phyloP scores from a whole-genome alignment of 2,888 invertebrate species.

The Phymatocera aterrima region DNA sequence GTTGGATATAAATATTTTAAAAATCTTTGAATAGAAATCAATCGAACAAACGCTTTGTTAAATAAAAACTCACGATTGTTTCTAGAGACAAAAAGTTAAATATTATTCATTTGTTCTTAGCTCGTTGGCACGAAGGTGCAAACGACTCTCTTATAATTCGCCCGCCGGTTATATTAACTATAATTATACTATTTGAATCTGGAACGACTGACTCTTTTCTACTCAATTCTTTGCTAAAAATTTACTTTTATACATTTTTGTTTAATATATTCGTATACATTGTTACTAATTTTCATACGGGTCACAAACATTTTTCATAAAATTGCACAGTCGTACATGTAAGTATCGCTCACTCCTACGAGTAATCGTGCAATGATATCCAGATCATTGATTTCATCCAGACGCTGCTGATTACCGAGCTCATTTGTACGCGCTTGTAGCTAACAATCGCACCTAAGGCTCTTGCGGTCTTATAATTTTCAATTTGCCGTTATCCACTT shows the following conservation, averaged over 20 bases:
- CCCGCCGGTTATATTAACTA: not conserved
- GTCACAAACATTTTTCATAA: too few relatives aligned
- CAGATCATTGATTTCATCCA: not conserved
- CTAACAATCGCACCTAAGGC: not conserved
- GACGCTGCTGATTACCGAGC: not conserved
- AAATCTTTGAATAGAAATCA: conserved; percentile 38
- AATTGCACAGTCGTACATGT: too few relatives aligned
- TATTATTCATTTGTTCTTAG: not conserved
- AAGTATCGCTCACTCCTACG: too few relatives aligned
- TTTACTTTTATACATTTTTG: too few relatives aligned
- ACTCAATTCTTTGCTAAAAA: too few relatives aligned
- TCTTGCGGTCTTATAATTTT: not conserved
- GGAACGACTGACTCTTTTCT: too few relatives aligned
- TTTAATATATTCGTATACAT: too few relatives aligned
- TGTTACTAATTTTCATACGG: too few relatives aligned
- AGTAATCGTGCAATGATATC: not conserved
- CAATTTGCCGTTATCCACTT: not conserved
- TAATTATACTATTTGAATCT: too few relatives aligned
- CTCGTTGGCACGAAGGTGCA: not conserved
- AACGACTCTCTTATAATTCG: not conserved
- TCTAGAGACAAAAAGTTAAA: not conserved
- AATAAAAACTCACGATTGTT: conserved; percentile 17
- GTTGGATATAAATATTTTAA: too few relatives aligned
- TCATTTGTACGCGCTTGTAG: not conserved
- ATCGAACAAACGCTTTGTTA: not conserved